Base-by-base conservation (phyloP, 1,140 invertebrate genomes). In the Trachymyrmex cornetzi region DNA sequence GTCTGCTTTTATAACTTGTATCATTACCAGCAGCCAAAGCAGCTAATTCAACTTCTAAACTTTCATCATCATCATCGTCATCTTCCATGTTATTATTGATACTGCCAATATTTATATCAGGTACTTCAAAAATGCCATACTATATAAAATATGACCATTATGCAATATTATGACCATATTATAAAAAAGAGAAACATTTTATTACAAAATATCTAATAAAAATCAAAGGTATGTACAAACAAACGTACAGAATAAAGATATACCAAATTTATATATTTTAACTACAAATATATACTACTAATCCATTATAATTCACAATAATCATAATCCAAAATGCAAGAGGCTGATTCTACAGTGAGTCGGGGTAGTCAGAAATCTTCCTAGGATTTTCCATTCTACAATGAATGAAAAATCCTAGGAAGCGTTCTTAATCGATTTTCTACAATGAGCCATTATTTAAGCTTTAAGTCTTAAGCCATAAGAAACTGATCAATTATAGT, bases 21-120 rank as follows among this genome's bases (percentile, higher is more conserved):
- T 92, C 94, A 66, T 95, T 94, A 48, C 96, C 96, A 63, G 96
- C 95, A 80, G 97, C 96, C 55, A 99, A 96, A 5, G 97, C 97
- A 69, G 97, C 96, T 72, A 99, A 94, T 94, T 99, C 98, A 30
- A 98, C 98, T 94, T 99, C 98, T 34, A 99, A 95, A 92, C 98
- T 98, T 85, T 97, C 97, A 92, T 99, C 98, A 93, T 96, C 96
- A 1, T 94, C 96, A 91, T 97, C 30, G 3, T 30, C 97, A 77
- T 96, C 94, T 89, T 96, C 95, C 88, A 87, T 88, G 91, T 97
- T 96, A 69, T 94, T 95, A 59, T 95, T 95, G 81, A 96, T 95
- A 90, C 96, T 96, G 63, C 96, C 95, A 5, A 97, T 95, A 87
- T 96, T 95, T 74, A 84, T 50, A 82, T 96, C 96, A 71, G 97